Base-by-base conservation (phyloP, 2,113 vertebrate species). In the Meles meles region DNA sequence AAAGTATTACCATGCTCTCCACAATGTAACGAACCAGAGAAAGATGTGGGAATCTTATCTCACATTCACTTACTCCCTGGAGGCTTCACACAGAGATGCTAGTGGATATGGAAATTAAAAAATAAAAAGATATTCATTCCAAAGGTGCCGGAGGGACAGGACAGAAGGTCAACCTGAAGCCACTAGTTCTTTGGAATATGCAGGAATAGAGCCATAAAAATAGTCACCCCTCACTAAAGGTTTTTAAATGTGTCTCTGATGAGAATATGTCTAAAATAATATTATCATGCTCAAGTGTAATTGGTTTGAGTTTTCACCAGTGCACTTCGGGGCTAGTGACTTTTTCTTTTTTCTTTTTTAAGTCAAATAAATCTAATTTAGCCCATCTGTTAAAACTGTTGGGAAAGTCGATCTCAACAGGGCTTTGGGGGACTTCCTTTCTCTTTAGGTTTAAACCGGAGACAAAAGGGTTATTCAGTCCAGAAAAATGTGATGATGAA, bases 1-100 rank as follows among this genome's bases (percentile, higher is more conserved):
- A 90, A 98, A 98, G 55, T 96, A 89, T 92, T 77, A 7, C 42
- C 37, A 76, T 76, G 44, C 44, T 37, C 94, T 98, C 93, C 97
- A 88, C 47, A 96, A 76, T 86, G 37, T 4, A 17, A 47, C 77
- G 97, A 96, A 88, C 79, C 88, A 23, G 80, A 98, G 63, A 55
- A 67, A 97, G 86, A 95, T 86, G n/a, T 84, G 42, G 79, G 39
- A 90, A 77, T 96, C 57, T 89, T 93, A 57, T 4, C 31, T 77
- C 34, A 31, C 76, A 94, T 59, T 55, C 52, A 82, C 13, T 77
- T 92, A 23, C 47, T 92, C 65, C 71, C 77, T 61, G 25, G 42
- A 52, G 52, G 9, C 47, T 88, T 92, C 29, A 90, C 39, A 84
- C 34, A 86, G 81, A 84, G 21, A 92, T 39, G 39, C 17, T 57